phyloP scores from a whole-genome alignment of 2,113 vertebrate species.

The Leucopternis melanops region DNA sequence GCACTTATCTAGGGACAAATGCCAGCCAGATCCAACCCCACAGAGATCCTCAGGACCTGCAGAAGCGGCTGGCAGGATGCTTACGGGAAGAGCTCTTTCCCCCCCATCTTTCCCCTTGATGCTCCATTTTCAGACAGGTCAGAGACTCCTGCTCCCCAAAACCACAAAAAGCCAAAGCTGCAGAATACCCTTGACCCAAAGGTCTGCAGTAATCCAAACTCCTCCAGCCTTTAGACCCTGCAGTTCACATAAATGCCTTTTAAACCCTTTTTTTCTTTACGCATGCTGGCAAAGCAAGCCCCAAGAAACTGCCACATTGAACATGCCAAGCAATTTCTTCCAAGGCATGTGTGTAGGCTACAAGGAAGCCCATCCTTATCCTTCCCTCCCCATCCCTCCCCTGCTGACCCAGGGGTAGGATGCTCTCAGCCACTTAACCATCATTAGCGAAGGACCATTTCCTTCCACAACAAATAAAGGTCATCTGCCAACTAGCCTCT shows the following conservation, averaged over 20 bases:
- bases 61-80: not conserved
- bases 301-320: not conserved
- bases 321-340: not conserved
- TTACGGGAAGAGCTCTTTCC: not conserved
- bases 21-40: not conserved
- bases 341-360: not conserved
- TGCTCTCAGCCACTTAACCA: not conserved
- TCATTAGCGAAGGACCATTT: not conserved
- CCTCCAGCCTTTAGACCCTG: not conserved
- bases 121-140: not conserved
- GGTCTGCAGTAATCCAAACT: not conserved
- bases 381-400: not conserved
- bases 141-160: not conserved
- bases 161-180: not conserved
- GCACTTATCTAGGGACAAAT: not conserved
- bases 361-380: not conserved
- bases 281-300: not conserved
- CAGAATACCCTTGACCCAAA: not conserved
- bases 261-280: not conserved
- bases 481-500: not conserved
- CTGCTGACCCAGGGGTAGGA: rapidly evolving
- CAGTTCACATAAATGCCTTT: not conserved
- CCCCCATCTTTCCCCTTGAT: not conserved
- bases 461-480: not conserved
- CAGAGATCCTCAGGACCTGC: not conserved